phyloP scores from a whole-genome alignment of 2,797 vertebrate genomes.

The Crax fasciolata region DNA sequence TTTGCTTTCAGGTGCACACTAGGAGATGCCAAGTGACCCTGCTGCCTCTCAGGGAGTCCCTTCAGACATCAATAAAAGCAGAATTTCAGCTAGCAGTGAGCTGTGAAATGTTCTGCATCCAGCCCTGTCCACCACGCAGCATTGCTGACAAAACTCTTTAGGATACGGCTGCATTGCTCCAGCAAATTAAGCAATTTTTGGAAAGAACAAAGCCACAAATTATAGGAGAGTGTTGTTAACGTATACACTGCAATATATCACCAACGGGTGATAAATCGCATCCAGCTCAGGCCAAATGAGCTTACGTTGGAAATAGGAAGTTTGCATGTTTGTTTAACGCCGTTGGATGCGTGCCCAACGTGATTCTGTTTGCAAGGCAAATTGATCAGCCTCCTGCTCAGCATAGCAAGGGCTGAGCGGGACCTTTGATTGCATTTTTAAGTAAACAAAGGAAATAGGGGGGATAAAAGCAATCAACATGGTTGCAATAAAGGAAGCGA shows the following conservation, averaged over 20 bases:
- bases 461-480: slow-evolving; percentile 4
- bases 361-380: not conserved
- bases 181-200: not conserved
- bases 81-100: not conserved
- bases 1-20: not conserved
- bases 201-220: not conserved
- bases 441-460: slow-evolving; percentile 18
- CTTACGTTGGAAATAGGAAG: fast-evolving
- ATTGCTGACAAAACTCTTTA: not conserved
- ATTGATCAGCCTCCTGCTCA: not conserved
- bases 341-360: not conserved
- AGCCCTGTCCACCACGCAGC: not conserved
- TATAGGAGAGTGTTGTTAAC: not conserved
- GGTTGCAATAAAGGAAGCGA: slow-evolving; percentile 19
- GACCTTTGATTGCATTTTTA: not conserved
- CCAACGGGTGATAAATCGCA: not conserved
- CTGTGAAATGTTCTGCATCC: not conserved
- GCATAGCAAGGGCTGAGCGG: not conserved
- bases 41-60: not conserved
- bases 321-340: not conserved
- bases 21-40: not conserved
- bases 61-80: not conserved
- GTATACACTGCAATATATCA: fast-evolving
- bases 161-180: not conserved
- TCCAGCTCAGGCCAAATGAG: not conserved